phyloP scores from a whole-genome alignment of 2,113 vertebrate species.

The Tachysurus vachellii region DNA sequence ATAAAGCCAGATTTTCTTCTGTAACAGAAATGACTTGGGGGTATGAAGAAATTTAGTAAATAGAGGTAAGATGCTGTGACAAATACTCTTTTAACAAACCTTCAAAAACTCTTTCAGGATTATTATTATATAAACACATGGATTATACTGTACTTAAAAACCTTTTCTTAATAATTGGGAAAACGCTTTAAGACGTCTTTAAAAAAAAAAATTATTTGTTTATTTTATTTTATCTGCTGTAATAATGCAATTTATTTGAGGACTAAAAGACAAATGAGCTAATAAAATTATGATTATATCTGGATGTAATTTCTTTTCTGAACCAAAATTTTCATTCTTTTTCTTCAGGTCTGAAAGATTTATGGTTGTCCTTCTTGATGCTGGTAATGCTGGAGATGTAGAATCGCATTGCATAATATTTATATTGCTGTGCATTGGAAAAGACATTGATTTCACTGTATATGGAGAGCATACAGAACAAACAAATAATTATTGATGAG shows the following conservation, averaged over 20 bases:
- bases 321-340: not conserved
- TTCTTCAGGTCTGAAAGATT: not conserved
- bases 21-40: not conserved
- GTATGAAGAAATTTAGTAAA: not conserved
- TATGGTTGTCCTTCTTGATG: not conserved
- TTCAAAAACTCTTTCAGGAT: not conserved
- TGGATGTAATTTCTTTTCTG: not conserved
- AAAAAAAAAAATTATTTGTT: no score
- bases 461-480: not conserved
- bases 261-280: not conserved
- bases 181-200: not conserved
- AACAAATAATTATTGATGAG: slow-evolving; percentile 39
- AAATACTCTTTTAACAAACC: not conserved
- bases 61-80: not conserved
- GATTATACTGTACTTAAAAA: not conserved
- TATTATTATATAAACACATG: not conserved
- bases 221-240: not conserved
- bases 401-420: not conserved
- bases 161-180: not conserved
- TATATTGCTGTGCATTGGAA: not conserved
- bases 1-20: not conserved
- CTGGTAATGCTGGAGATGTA: not conserved
- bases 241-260: not conserved
- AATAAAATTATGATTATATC: not conserved
- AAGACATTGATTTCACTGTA: not conserved